Evolutionary conservation across 1,140 invertebrate species (phyloP), one percentile per base, ranked within the genome.

Genomic region (Penaeus indicus): DNA sequence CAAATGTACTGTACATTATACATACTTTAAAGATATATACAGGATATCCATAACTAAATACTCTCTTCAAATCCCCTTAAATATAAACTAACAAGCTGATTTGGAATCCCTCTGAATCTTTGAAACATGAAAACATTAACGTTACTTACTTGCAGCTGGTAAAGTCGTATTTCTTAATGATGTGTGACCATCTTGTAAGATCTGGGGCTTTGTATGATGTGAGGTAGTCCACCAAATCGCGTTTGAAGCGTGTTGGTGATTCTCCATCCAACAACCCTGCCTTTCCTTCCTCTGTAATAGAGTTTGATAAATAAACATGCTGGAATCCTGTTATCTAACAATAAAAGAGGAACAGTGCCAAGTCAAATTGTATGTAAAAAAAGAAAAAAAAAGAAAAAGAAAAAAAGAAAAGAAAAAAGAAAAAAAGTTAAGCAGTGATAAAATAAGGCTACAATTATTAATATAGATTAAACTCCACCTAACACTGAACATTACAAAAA

Each of bases 181-280:
- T 93, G 18, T 95, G 94, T 25, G 96, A 94, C 96, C 97, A 98
- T 0, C 94, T 94, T 22, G 94, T 93, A 21, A 98, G 92, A 83
- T 94, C 93, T 0, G 94, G 93, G 69, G 95, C 91, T 84, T 95
- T 95, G 92, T 99, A 99, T 75, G 95, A 94, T 42, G 93, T 92
- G 5, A 99, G 92, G 93, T 99, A 99, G 4, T 95, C 93, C n/a
- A 97, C 92, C 0, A 99, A 93, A 92, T 96, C 95, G n/a, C 93
- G 93, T 93, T 98, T 97, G 92, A 99, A 99, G 77, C 94, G 93
- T 0, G 98, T 99, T 0, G 94, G 93, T 61, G 97, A 97, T 90
- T 98, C 97, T 4, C 97, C 97, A 21, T 94, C 94, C 54, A 92
- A 93, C 0, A 94, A 93, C 91, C 95, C 94, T 7, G 92, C 93